Evolutionary conservation across 2,113 vertebrate species (phyloP), one percentile per base, ranked within the genome.

Genomic region (Saccopteryx bilineata): DNA sequence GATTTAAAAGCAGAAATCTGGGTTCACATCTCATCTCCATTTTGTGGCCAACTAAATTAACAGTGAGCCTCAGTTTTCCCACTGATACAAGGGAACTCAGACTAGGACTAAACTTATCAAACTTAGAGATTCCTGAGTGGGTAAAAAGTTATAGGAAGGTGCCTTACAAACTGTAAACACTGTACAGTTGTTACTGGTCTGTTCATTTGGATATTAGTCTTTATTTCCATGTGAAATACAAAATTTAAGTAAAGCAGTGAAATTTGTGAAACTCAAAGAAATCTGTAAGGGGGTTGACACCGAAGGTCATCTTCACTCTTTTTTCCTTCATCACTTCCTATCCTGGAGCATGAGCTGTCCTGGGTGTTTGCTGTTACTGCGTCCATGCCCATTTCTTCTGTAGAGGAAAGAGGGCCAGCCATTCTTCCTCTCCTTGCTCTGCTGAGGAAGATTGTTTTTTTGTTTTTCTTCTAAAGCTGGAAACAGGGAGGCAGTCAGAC

Each of bases 311-410:
- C 48, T 23, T 91, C 6, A 7, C 8, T 4, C 10, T 12, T 66
- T 84, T 63, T 28, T 72, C 21, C 23, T 66, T 21, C 21, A 28
- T 61, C 14, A 81, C 48, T 86, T 17, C 56, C 54, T 58, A 31
- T 15, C 33, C n/a, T 54, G 4, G 5, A 24, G 14, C 1, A 0
- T 1, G 3, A 2, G 5, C 61, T 88, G 28, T 26, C 58, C 63
- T n/a, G 50, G 48, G 1, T 50, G n/a, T 50, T 79, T n/a, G 12
- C 75, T 63, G 3, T 58, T 11, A 7, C 7, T 75, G 33, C 9
- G 7, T 72, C 1, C 5, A 8, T 48, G 19, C 7, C 21, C 15
- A 21, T 54, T 31, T 61, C 21, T 95, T 39, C 19, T 79, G 2
- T 28, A 28, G 68, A 89, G 52, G 48, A 33, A 23, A 78, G 5